Evolutionary conservation across 2,888 invertebrate species (phyloP), one percentile per base, ranked within the genome.

Genomic region (Eurytoma californica): DNA sequence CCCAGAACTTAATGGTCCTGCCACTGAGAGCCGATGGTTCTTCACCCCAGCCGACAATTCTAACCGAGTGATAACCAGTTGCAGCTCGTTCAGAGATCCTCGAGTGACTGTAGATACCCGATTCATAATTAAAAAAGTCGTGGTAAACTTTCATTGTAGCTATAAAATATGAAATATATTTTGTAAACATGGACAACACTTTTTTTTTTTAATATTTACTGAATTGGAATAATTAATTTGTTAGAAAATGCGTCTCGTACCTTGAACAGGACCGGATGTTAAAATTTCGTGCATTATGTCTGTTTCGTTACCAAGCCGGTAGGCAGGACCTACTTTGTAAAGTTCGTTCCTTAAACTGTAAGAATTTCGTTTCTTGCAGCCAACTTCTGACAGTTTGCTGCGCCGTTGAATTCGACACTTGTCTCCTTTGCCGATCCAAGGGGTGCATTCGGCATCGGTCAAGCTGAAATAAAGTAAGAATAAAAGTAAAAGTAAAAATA

Each of bases 201-300:
- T 24, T 24, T 24, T 24, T 24, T 2, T 2, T 24, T n/a, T n/a
- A n/a, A 24, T 24, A 24, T 2, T 24, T 24, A 2, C 2, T 24
- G 24, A 24, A 39, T 39, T 5, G 39, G 39, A 39, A 30, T 5
- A 30, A 39, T 7, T 39, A 39, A 1, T 39, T 24, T 24, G 24
- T 24, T 2, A 24, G 24, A 39, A 39, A 39, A 39, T 39, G 9
- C 47, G 1, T 60, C 55, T 61, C 13, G 88, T 90, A 95, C 95
- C 96, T 93, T 98, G 98, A 0, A 98, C 97, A 0, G 98, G 98
- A 65, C 98, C 98, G 61, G 97, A 97, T 66, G 93, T 93, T 91
- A 94, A 92, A 72, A 98, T 97, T 88, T 98, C 98, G 73, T 95
- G 93, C 97, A 97, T 97, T 84, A 98, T 97, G 86, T 97, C 97